Evolutionary conservation across 2,113 vertebrate genomes (phyloP), one percentile per base, ranked within the genome.

Genomic region (Gymnarchus niloticus): DNA sequence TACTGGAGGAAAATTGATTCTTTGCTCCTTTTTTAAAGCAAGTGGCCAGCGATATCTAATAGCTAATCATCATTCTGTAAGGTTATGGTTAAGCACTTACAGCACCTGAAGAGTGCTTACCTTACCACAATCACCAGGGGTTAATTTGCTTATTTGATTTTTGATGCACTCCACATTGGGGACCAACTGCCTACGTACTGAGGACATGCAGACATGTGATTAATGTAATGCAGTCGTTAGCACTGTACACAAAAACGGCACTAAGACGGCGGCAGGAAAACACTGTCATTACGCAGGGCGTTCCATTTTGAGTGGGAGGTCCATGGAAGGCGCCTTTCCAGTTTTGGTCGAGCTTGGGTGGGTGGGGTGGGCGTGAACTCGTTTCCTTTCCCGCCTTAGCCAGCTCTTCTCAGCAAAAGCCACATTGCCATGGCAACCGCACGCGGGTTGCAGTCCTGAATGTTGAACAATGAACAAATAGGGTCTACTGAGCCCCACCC

Each of bases 351-450:
- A 54, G 48, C 41, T 54, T 57, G 44, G 59, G 78, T 6, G 23
- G 56, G 84, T 51, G 41, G 51, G 44, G 28, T 73, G 52, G 85
- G 7, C 51, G 80, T 86, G 78, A 56, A 77, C 33, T 88, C 59
- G 86, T 88, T 88, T 80, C 88, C 73, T 87, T 83, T 87, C 77
- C 49, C 37, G 81, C 81, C 85, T 89, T 87, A 84, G 48, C n/a
- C 54, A 48, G 52, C 14, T 56, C 89, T 87, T 56, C 49, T 73
- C 80, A n/a, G 21, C 73, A 56, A 54, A 37, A 33, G 82, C 56
- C 65, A 44, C 19, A 83, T 89, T 89, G 89, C 87, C 90, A 89
- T 89, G 90, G 89, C 85, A 86, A 90, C 86, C 61, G 52, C 87
- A 88, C 84, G 49, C 84, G 85, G 88, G 86, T 59, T 52, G 49